Evolutionary conservation across 2,797 vertebrate genomes (phyloP).

Genomic region (Tenualosa thibaudeaui): DNA sequence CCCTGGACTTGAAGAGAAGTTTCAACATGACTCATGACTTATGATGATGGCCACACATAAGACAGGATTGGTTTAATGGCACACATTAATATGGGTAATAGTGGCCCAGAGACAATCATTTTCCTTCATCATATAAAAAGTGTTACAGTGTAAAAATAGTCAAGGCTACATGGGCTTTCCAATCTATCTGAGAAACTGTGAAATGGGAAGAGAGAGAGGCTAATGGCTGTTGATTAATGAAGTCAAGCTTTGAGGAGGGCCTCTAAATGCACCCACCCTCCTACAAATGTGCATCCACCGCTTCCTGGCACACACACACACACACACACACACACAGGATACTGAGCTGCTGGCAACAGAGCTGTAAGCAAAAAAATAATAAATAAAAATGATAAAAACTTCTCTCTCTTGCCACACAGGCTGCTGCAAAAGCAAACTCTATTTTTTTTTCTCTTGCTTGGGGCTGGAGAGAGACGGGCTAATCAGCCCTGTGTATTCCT

Average conservation of each 20-base stretch:
- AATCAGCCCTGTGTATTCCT: slow-evolving; percentile 27
- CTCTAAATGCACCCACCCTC: not conserved
- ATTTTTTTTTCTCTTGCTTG: not conserved
- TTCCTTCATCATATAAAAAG: not conserved
- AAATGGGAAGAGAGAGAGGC: not conserved
- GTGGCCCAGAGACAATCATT: not conserved
- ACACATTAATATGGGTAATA: slow-evolving; percentile 5
- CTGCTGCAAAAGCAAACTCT: not conserved
- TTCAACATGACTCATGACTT: not conserved
- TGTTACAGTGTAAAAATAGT: not conserved
- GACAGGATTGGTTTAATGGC: not conserved
- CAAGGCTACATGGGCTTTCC: not conserved
- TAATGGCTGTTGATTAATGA: not conserved
- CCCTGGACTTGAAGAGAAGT: not conserved
- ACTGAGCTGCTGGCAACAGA: slow-evolving; percentile 39
- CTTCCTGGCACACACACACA: not conserved
- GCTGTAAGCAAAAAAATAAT: slow-evolving; percentile 20
- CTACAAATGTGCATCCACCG: not conserved
- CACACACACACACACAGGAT: slow-evolving; percentile 14
- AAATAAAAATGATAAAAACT: not conserved
- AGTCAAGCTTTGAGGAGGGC: not conserved
- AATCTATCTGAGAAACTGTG: not conserved
- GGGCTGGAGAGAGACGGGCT: not conserved
- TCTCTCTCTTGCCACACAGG: not conserved
- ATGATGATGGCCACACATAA: not conserved